A percentile compares a stretch with the other conserved stretches of the same genome.
Evolutionary conservation across 1,140 invertebrate species (phyloP).

Genomic region (Calephelis nemesis): DNA sequence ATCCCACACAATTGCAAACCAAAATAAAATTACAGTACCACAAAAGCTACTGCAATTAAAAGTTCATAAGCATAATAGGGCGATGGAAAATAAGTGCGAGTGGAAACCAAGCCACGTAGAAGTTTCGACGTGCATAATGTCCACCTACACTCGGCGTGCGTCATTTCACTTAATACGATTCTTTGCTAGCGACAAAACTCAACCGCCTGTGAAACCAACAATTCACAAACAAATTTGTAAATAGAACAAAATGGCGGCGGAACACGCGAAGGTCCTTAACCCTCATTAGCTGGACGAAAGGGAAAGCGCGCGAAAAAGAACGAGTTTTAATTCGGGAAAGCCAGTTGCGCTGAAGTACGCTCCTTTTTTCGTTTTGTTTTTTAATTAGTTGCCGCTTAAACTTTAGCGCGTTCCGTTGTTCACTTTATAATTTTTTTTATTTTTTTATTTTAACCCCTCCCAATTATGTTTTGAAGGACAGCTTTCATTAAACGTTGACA

Average conservation of each 20-base stretch:
- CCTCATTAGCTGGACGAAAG: slow-evolving; percentile 71
- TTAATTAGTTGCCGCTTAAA: slow-evolving; percentile 74
- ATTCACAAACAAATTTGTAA: slow-evolving; percentile 42
- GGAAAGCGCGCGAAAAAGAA: slow-evolving; percentile 67
- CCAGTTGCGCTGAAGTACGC: slow-evolving; percentile 56
- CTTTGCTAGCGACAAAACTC: slow-evolving; percentile 2
- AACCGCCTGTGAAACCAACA: slow-evolving; percentile 27
- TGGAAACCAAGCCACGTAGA: not conserved
- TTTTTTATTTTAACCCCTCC: slow-evolving; percentile 52
- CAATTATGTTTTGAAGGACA: slow-evolving; percentile 54
- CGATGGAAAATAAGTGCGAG: too few relatives aligned
- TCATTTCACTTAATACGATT: not conserved
- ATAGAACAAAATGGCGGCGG: slow-evolving; percentile 50
- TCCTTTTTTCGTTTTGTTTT: slow-evolving; percentile 64
- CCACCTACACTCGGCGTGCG: not conserved
- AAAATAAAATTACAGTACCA: too few relatives aligned
- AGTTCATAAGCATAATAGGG: too few relatives aligned
- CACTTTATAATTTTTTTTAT: slow-evolving; percentile 46
- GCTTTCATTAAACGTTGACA: slow-evolving; percentile 48
- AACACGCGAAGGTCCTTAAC: slow-evolving; percentile 63
- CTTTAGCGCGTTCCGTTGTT: slow-evolving; percentile 60
- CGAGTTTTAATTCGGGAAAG: slow-evolving; percentile 69
- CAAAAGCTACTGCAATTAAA: too few relatives aligned
- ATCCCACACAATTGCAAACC: too few relatives aligned
- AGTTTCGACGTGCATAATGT: not conserved